Evolutionary conservation across 2,888 invertebrate genomes (phyloP).

Genomic region (Nowickia ferox): DNA sequence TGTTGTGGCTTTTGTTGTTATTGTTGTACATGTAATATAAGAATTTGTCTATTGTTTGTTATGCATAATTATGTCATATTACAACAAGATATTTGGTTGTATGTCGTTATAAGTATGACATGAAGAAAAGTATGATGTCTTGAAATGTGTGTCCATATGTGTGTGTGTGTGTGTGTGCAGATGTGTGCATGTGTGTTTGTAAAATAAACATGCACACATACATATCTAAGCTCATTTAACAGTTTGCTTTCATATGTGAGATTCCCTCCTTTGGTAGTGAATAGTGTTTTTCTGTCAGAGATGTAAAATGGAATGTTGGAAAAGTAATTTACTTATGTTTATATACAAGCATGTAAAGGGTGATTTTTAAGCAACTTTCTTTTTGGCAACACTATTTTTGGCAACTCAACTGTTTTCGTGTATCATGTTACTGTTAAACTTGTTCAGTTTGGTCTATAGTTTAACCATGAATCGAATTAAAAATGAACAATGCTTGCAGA

Average conservation of each 20-base stretch:
- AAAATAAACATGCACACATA: neutral
- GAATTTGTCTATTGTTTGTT: slow-evolving; percentile 64
- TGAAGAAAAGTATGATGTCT: slow-evolving; percentile 40
- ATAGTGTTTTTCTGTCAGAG: slow-evolving; percentile 14
- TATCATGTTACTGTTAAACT: no score
- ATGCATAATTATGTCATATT: slow-evolving; percentile 69
- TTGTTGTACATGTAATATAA: slow-evolving; percentile 35
- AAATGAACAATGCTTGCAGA: no score
- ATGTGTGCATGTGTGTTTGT: neutral
- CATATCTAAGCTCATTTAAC: slow-evolving; percentile 11
- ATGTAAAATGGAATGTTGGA: neutral
- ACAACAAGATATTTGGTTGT: slow-evolving; percentile 52
- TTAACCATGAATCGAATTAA: no score
- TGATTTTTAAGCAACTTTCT: no score
- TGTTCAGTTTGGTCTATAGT: no score
- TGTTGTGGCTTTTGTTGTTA: slow-evolving; percentile 21
- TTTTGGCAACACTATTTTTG: no score
- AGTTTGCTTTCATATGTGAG: slow-evolving; percentile 35
- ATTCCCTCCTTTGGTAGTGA: slow-evolving; percentile 25
- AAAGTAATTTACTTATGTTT: neutral
- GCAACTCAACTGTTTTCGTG: no score
- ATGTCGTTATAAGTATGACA: slow-evolving; percentile 38
- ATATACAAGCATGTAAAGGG: no score
- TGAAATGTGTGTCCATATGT: slow-evolving; percentile 14
- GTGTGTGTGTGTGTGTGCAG: neutral